Evolutionary conservation across 2,888 invertebrate genomes (phyloP), one percentile per base, ranked within the genome.

Genomic region (Cephus spinipes): DNA sequence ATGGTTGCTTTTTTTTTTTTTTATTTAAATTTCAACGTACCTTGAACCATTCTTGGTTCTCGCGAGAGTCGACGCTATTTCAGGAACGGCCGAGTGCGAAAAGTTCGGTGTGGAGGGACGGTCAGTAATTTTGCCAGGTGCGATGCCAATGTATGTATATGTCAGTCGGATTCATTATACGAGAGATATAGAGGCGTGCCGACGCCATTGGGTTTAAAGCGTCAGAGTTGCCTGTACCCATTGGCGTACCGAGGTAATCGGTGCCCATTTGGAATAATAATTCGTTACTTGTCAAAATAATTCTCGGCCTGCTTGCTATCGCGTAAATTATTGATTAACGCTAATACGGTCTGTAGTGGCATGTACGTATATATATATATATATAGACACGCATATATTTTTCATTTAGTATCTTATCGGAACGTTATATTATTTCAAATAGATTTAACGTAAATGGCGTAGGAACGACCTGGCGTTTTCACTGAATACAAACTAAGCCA

Each of bases 191-290:
- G 40, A 40, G 55, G 9, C 23, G 55, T 79, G 80, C 76, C 83
- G 83, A 85, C 87, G 87, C 85, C 87, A 86, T 85, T 89, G 87
- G 84, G 79, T 84, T 87, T 86, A 84, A 87, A 87, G 85, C 78
- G 35, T 81, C 81, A 83, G 83, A 77, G 81, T 81, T 81, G 84
- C 81, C 82, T 81, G 83, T 82, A 83, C 81, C 83, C 87, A 87
- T 87, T 87, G 87, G 87, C 86, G 87, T 86, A 87, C 81, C 80
- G 82, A 80, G 81, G 80, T 85, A 85, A 87, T 86, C 86, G 85
- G 77, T 77, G 80, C 68, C 73, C 71, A 33, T 32, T 71, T 31
- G 71, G 31, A 71, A 33, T 33, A 32, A 71, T 71, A 71, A 71
- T 71, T 71, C 71, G 32, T 71, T 71, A 71, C 31, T 31, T 71